Evolutionary conservation across 2,888 invertebrate species (phyloP).

Genomic region (Macropis europaea): DNA sequence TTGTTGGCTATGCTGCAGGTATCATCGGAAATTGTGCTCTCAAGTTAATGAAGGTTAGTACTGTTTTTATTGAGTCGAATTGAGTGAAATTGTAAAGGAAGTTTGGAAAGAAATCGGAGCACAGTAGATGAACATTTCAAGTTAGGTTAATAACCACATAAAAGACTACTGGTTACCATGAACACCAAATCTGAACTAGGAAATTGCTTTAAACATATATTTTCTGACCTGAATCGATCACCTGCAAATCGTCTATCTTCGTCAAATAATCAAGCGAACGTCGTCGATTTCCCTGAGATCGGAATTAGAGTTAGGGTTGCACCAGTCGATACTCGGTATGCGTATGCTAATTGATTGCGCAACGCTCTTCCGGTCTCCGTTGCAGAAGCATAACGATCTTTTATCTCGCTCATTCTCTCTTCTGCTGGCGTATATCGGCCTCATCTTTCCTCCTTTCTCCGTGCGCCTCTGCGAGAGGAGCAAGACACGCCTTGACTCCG

Average conservation of each 20-base stretch:
- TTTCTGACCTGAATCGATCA: neutral
- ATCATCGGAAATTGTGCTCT: too few species aligned
- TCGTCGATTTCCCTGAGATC: slow-evolving; percentile 46
- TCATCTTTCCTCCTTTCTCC: slow-evolving; percentile 25
- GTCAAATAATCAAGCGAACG: neutral
- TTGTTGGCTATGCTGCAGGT: too few species aligned
- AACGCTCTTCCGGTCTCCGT: slow-evolving; percentile 56
- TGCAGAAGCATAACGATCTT: neutral
- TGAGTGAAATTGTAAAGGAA: too few species aligned
- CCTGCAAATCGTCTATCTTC: neutral
- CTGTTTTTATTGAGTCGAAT: too few species aligned
- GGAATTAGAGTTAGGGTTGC: slow-evolving; percentile 51
- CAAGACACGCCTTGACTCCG: slow-evolving; percentile 44
- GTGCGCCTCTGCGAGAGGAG: slow-evolving; percentile 22
- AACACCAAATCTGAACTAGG: too few species aligned
- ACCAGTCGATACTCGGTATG: slow-evolving; percentile 36
- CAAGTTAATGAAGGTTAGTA: too few species aligned
- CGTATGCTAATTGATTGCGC: slow-evolving; percentile 60
- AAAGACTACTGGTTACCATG: too few species aligned
- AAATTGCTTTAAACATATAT: too few species aligned
- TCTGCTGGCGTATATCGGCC: slow-evolving; percentile 11
- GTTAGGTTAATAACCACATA: too few species aligned
- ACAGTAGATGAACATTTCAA: too few species aligned
- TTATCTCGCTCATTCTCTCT: neutral
- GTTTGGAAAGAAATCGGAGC: too few species aligned